These are phyloP conservation scores for Caracal caracal DNA, from an alignment of 2,113 vertebrate genomes.

Conservation along the genomic window DNA sequence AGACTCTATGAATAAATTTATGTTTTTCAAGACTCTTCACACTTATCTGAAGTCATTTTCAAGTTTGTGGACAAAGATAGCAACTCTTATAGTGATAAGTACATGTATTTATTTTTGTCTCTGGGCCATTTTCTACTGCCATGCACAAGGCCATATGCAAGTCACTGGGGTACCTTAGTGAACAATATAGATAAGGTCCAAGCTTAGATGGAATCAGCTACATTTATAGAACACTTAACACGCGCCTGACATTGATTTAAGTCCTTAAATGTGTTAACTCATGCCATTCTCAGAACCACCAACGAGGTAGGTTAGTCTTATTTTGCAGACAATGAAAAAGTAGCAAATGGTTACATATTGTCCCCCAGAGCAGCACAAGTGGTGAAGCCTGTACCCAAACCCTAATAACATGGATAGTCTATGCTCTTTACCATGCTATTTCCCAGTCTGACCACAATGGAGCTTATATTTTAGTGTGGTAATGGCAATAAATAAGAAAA, in stretches of 20 bases:
- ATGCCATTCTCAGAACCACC: background rate
- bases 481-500: background rate
- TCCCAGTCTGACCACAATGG: background rate
- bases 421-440: background rate
- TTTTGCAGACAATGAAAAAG: background rate
- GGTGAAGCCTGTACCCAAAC: background rate
- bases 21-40: background rate
- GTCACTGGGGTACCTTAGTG: background rate
- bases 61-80: constrained; percentile 38
- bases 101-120: background rate
- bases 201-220: background rate
- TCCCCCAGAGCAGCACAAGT: background rate
- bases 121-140: background rate
- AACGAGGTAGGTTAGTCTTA: background rate
- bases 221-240: background rate
- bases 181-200: background rate
- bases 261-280: background rate
- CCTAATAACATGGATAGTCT: no score
- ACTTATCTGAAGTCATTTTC: background rate
- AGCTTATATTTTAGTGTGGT: background rate
- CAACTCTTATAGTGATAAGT: background rate
- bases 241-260: background rate
- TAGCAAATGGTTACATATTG: background rate
- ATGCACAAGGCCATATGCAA: background rate
- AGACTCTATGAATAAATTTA: constrained; percentile 49